These are phyloP conservation scores for Eudemis profundana DNA, from an alignment of 2,888 invertebrate genomes.

Conservation along the genomic window DNA sequence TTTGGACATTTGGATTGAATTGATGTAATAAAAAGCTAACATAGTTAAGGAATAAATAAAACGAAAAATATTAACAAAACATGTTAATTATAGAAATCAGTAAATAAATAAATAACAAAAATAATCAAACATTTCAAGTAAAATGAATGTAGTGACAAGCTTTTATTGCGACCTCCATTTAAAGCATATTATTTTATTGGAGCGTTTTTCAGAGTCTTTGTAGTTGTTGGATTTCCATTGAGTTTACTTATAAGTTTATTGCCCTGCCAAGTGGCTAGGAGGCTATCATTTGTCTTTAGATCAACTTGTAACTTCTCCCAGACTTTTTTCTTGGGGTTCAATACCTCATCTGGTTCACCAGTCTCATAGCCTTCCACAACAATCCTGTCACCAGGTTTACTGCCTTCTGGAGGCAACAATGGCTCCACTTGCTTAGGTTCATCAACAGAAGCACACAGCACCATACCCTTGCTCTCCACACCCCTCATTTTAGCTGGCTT, in stretches of 20 bases:
- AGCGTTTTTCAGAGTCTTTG: conserved; percentile 91
- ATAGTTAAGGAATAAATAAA: background rate
- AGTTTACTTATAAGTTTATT: conserved; percentile 89
- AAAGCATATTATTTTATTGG: conserved; percentile 89
- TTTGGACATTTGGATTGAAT: no score
- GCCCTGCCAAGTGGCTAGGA: conserved; percentile 94
- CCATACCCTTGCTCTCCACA: conserved; percentile 96
- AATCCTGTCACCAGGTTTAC: conserved; percentile 93
- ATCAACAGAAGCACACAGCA: conserved; percentile 94
- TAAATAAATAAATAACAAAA: conserved; percentile 8
- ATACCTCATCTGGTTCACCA: conserved; percentile 91
- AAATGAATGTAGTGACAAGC: conserved; percentile 11
- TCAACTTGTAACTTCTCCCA: conserved; percentile 96
- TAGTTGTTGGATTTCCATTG: conserved; percentile 90
- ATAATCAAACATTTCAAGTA: conserved; percentile 29
- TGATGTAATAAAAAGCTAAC: no score
- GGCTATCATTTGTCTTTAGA: conserved; percentile 88
- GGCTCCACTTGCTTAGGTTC: conserved; percentile 94
- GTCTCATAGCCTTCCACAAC: conserved; percentile 92
- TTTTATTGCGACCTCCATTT: conserved; percentile 34
- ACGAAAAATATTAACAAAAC: no score
- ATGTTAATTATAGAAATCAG: no score
- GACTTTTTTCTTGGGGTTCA: conserved; percentile 98
- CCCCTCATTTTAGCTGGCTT: conserved; percentile 99
- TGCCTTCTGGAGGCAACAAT: conserved; percentile 90